These are phyloP conservation scores for Lacanobia oleracea DNA, from an alignment of 2,888 invertebrate species.

Conservation along the genomic window DNA sequence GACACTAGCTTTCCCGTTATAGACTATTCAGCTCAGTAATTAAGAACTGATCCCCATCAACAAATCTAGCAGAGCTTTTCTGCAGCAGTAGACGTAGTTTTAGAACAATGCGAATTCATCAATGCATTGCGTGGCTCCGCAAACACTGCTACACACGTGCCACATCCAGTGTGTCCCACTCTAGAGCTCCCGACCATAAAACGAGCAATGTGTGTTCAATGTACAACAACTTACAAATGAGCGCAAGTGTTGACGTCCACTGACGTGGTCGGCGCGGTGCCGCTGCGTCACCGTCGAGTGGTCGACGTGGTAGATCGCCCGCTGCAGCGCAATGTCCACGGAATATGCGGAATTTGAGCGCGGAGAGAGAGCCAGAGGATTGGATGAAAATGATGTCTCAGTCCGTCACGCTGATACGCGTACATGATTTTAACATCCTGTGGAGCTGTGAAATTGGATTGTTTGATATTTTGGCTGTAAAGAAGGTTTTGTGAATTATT, in stretches of 20 bases:
- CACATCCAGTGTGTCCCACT: not conserved
- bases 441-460: conserved; percentile 3
- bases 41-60: not conserved
- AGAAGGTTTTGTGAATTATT: no score
- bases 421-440: conserved; percentile 37
- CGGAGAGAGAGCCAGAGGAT: conserved; percentile 31
- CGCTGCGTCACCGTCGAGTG: conserved; percentile 16
- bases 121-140: no score
- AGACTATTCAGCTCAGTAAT: not conserved
- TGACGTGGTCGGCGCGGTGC: not conserved
- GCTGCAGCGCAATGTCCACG: not conserved
- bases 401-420: conserved; percentile 36
- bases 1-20: no score
- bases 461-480: not conserved
- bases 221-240: not conserved
- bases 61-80: no score
- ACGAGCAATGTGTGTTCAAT: not conserved
- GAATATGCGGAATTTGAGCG: conserved; percentile 38
- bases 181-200: not conserved
- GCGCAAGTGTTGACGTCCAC: conserved; percentile 9
- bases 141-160: not conserved
- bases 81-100: not conserved
- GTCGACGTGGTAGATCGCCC: conserved; percentile 30
- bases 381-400: conserved; percentile 29
- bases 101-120: no score